Evolutionary conservation across 2,113 vertebrate species (phyloP), one percentile per base, ranked within the genome.

Genomic region (Noctilio leporinus): DNA sequence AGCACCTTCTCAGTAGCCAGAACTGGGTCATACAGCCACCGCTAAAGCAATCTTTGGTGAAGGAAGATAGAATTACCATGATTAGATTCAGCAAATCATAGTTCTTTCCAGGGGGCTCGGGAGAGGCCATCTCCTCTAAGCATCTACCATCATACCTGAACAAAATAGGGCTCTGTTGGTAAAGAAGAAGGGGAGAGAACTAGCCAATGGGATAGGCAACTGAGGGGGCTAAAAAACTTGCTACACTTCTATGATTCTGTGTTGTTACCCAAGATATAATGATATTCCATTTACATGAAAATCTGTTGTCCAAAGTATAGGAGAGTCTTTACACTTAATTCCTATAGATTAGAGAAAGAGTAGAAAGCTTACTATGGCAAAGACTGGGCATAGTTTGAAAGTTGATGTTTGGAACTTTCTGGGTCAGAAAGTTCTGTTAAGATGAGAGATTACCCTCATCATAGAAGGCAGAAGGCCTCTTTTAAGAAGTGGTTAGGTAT

Each of bases 241-340:
- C 49, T 70, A 73, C 16, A 45, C 83, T 75, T 93, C 75, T 93
- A 0, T 53, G 75, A 64, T 89, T 92, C 69, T 45, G 14, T 75
- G 38, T 86, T 86, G 28, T 89, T 83, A 35, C 16, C 49, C 65
- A 84, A 90, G 51, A 35, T 47, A 45, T 8, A 69, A 65, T 80
- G 15, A 57, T 45, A 67, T 93, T 16, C 30, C 22, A 62, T 45
- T 93, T 91, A 70, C 64, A 47, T 91, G 94, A 57, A 86, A 83
- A 64, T 89, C 77, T 94, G 10, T 30, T 57, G 30, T 26, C 28
- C 30, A 87, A 78, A 62, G 28, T 73, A 35, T 88, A 35, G 53
- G 77, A 86, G 51, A 73, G 83, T 91, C 55, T 95, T 94, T 84
- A 40, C 43, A 45, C 35, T 93, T 73, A 69, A 75, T 65, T 95